Percentiles rank a stretch among this genome's conserved stretches.
These are phyloP conservation scores for Copidosoma floridanum DNA, from an alignment of 1,140 invertebrate species.

Conservation along the genomic window DNA sequence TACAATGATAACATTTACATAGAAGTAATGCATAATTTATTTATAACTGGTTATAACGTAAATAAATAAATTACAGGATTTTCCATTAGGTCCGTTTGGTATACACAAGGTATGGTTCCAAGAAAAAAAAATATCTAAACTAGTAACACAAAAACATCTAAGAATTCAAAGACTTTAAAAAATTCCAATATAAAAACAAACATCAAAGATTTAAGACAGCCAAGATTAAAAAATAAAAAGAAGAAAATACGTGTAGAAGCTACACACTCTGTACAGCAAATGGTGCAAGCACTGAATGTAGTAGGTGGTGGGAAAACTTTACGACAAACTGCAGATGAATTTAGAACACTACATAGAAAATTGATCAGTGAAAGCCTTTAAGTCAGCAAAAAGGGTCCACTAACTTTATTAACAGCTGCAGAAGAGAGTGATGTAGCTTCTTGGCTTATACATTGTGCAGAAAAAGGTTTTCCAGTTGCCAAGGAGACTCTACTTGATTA, in stretches of 20 bases:
- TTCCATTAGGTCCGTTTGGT: no score
- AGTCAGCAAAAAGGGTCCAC: constrained; percentile 36
- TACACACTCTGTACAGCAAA: background rate
- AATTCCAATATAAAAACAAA: background rate
- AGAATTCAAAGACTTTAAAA: no score
- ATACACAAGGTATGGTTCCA: no score
- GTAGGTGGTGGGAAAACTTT: constrained; percentile 1
- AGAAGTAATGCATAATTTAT: no score
- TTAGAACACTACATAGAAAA: constrained; percentile 43
- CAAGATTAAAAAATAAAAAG: background rate
- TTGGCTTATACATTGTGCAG: constrained; percentile 43
- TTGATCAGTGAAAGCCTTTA: constrained; percentile 31
- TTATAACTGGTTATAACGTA: no score
- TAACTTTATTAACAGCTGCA: constrained; percentile 29
- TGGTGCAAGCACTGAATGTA: constrained; percentile 1
- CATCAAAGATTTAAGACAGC: background rate
- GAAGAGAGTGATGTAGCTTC: constrained; percentile 39
- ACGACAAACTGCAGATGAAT: constrained; percentile 18
- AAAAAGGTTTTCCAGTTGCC: no score
- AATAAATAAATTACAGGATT: no score
- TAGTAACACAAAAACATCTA: no score
- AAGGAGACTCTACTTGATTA: constrained; percentile 38
- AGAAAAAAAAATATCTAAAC: no score
- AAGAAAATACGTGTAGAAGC: background rate
- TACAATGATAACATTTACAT: no score